Evolutionary conservation across 2,113 vertebrate genomes (phyloP), one percentile per base, ranked within the genome.

Genomic region (Scopus umbretta): DNA sequence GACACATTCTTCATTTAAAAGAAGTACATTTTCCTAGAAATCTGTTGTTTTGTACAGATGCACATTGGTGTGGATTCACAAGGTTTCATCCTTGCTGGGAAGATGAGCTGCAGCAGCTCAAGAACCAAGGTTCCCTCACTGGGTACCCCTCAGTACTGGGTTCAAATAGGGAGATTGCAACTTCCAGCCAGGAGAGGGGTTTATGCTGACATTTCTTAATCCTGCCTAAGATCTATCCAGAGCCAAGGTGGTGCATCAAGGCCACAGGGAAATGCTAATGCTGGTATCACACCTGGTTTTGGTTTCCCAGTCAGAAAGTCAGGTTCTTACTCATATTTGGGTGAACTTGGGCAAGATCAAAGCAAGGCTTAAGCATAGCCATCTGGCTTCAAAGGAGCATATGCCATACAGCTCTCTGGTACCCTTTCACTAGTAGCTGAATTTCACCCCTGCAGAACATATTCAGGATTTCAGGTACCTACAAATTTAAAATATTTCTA

Each of bases 21-120:
- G 47, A 92, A 96, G 86, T 74, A 40, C 26, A 55, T 92, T 92
- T 96, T 95, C 93, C 76, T 96, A 92, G 76, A 96, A 96, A 75
- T 91, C 11, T 32, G 42, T 72, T 75, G 70, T 26, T 95, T 89
- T 94, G 56, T 76, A 85, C 43, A 68, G 56, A 72, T 43, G 47
- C 26, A 71, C 47, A 55, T 74, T 63, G 20, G 3, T 81, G 38
- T 58, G 34, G 16, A 50, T 81, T 78, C 65, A 87, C 13, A 71
- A 43, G 18, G 42, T 84, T 91, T 91, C 34, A 17, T 72, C 38
- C 43, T 55, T 71, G 18, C 34, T 89, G 62, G n/a, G 49, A 86
- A 81, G 38, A 27, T 67, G 42, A 88, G 83, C n/a, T 67, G 38
- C 61, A 89, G 83, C 22, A 80, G 19, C 7, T 87, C 56, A 63